phyloP scores from a whole-genome alignment of 2,888 invertebrate genomes.

The Pristionchus japonicus region DNA sequence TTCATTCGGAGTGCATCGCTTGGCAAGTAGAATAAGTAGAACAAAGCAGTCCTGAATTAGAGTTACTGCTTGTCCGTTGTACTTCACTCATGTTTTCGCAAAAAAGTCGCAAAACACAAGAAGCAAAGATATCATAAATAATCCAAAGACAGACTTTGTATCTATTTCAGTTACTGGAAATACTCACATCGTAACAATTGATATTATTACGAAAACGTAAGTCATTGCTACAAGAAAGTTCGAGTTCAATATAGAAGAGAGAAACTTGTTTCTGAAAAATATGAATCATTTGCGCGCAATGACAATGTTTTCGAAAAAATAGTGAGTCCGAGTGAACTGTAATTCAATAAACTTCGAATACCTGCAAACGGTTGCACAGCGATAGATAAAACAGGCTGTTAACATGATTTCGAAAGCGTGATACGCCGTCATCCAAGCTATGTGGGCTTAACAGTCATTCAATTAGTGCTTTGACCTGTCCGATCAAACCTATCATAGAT shows the following conservation, averaged over 20 bases:
- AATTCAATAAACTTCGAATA: not conserved
- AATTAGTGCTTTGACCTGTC: not conserved
- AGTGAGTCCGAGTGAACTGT: not conserved
- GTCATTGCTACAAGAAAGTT: not conserved
- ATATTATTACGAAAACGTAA: not conserved
- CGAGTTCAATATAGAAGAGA: not conserved
- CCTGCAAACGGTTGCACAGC: not conserved
- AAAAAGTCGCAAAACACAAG: no score
- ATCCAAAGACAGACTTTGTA: no score
- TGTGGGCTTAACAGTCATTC: not conserved
- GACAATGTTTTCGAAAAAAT: not conserved
- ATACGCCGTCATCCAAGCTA: not conserved
- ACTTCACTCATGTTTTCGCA: no score
- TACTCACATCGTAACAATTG: not conserved
- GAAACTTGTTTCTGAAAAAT: not conserved
- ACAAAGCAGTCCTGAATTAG: not conserved
- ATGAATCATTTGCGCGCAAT: no score
- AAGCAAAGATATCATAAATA: no score
- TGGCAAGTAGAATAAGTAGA: not conserved
- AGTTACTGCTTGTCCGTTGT: not conserved
- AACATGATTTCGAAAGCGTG: conserved; percentile 10
- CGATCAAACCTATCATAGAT: not conserved
- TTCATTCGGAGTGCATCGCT: not conserved
- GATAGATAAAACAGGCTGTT: not conserved
- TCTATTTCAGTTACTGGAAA: not conserved